Base-by-base conservation (phyloP, 2,797 vertebrate genomes). In the Rhynchotus rufescens region DNA sequence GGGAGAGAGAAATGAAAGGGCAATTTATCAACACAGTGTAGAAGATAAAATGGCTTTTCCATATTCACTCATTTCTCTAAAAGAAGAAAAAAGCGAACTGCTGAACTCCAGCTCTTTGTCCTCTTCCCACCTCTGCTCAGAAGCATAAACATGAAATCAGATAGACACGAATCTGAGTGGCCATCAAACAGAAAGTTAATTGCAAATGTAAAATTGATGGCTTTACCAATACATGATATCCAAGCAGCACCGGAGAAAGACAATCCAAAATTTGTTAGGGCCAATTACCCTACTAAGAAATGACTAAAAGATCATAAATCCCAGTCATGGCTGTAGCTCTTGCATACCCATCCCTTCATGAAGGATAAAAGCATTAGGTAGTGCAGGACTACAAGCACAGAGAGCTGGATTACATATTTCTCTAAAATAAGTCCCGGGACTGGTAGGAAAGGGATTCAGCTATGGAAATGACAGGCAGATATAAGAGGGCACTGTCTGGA, bases 1-100 rank as follows among this genome's bases (percentile, higher is more conserved):
- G 59, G 92, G 51, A 78, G 34, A 93, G 83, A 87, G 21, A 93
- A 78, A 78, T 0, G 0, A 73, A 93, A 89, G 19, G 34, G 51
- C 54, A 80, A 72, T 87, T 88, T 92, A 89, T 73, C 89, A 89
- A 9, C 0, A 0, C 9, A 78, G n/a, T 3, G 2, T 3, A 36
- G 44, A 22, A 76, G 19, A 81, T 49, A 49, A 88, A 90, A 86
- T 40, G 32, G 17, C 23, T 95, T 92, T 95, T 83, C 77, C 26
- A 73, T 64, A 83, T 85, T 73, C 79, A 40, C n/a, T 32, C 3
- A 1, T 47, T 80, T 69, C 47, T 57, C 60, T 38, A 38, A 74
- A 85, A 76, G 52, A 74, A 34, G 16, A 16, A 68, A 51, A 68
- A 61, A 61, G 6, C 38, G 34, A 80, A 49, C 15, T 20, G 45